These are phyloP conservation scores for Arbacia lixula DNA, from an alignment of 53 echinoderm and acorn worm species.

Conservation along the genomic window DNA sequence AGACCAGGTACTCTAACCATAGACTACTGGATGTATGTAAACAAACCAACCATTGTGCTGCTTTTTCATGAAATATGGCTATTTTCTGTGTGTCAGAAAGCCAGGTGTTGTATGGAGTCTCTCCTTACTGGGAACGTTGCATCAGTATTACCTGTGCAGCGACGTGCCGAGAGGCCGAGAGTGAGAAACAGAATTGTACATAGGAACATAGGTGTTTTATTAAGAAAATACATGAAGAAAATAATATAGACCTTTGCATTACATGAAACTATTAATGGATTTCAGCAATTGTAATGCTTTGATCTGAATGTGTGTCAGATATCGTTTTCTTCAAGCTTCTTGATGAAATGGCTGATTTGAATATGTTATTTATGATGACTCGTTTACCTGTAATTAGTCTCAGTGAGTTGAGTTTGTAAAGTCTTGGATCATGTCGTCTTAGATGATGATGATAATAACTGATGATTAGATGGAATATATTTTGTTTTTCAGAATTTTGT, in stretches of 20 bases:
- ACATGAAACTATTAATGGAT: neutral
- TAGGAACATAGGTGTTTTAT: conserved; percentile 34
- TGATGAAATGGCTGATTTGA: neutral
- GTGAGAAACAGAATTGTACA: conserved; percentile 12
- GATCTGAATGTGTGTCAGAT: too few relatives aligned
- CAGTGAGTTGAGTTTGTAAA: conserved; percentile 17
- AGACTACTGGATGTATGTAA: too few relatives aligned
- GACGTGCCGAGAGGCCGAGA: too few relatives aligned
- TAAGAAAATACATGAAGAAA: neutral
- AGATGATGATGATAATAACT: neutral
- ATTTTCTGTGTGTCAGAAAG: too few relatives aligned
- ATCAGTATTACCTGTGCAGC: too few relatives aligned
- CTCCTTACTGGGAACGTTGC: too few relatives aligned
- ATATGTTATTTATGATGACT: conserved; percentile 36
- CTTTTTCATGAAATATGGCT: too few relatives aligned
- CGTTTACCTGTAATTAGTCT: conserved; percentile 17
- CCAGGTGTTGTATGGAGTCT: too few relatives aligned
- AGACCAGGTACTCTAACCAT: too few relatives aligned
- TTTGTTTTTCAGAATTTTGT: conserved; percentile 34
- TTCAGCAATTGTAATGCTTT: too few relatives aligned
- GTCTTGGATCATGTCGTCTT: conserved; percentile 17
- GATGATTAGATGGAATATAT: conserved; percentile 50
- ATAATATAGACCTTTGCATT: neutral
- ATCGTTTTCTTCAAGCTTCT: too few relatives aligned
- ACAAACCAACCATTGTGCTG: too few relatives aligned